phyloP scores from a whole-genome alignment of 2,797 vertebrate species.

The Poeciliopsis presidionis region DNA sequence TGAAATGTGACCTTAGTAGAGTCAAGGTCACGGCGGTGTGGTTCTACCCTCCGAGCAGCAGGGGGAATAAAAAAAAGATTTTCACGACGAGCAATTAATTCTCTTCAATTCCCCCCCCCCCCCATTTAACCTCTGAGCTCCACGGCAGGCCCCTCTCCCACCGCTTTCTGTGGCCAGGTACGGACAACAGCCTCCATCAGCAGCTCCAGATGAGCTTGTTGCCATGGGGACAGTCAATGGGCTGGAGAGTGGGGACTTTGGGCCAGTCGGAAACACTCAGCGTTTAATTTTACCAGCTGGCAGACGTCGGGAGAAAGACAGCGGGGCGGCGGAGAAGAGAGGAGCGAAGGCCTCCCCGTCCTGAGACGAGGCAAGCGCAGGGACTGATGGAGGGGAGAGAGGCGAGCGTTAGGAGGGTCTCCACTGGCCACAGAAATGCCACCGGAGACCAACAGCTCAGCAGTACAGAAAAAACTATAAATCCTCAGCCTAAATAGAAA shows the following conservation, averaged over 20 bases:
- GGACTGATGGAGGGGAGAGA: conserved; percentile 23
- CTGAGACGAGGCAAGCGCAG: conserved; percentile 52
- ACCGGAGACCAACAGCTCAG: conserved; percentile 11
- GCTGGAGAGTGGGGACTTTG: conserved; percentile 77
- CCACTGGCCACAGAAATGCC: conserved; percentile 25
- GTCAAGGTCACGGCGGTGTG: conserved; percentile 61
- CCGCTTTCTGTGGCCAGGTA: conserved; percentile 67
- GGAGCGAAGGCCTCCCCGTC: conserved; percentile 46
- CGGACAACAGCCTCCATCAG: conserved; percentile 76
- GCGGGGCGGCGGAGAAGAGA: conserved; percentile 43
- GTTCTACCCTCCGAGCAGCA: conserved; percentile 31
- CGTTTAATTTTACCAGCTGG: conserved; percentile 79
- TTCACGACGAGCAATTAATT: conserved; percentile 51
- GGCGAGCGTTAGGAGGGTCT: conserved; percentile 20
- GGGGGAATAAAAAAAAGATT: conserved; percentile 50
- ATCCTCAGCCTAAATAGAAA: conserved; percentile 6
- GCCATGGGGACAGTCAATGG: conserved; percentile 85
- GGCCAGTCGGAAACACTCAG: conserved; percentile 80
- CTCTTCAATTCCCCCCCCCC: conserved; percentile 15
- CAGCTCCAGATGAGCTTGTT: conserved; percentile 81
- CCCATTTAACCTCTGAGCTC: conserved; percentile 59
- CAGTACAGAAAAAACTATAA: conserved; percentile 6
- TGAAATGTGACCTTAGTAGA: conserved; percentile 29
- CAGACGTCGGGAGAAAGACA: conserved; percentile 65
- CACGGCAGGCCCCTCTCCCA: conserved; percentile 26